Conservation (phyloP, 1,140 invertebrate genomes). For the Drosophila kurseongensis region DNA sequence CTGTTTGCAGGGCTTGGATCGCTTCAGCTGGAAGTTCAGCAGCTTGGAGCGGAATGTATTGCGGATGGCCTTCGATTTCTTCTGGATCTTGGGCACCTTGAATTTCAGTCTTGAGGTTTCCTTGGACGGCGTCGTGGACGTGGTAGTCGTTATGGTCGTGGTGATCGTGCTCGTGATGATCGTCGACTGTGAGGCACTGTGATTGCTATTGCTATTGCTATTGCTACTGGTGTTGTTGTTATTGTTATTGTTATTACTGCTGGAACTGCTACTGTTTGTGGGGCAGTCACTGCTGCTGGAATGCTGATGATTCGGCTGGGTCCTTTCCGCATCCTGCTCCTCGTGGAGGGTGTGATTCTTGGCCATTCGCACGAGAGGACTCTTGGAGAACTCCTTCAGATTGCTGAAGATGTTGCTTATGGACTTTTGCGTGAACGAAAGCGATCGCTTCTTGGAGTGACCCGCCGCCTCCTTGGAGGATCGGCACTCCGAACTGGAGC, state of each 20-base stretch:
- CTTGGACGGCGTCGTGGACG: conserved; percentile 74
- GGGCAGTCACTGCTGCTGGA: conserved; percentile 41
- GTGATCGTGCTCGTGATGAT: conserved; percentile 62
- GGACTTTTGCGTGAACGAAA: conserved; percentile 81
- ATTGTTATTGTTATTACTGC: conserved; percentile 37
- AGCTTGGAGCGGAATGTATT: conserved; percentile 81
- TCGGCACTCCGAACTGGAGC: conserved; percentile 73
- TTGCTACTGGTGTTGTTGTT: conserved; percentile 41
- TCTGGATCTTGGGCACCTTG: conserved; percentile 83
- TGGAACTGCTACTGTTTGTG: conserved; percentile 35
- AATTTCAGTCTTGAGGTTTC: conserved; percentile 80
- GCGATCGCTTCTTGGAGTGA: conserved; percentile 69
- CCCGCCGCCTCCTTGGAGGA: conserved; percentile 42
- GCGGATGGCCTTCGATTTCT: conserved; percentile 82
- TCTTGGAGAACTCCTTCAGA: conserved; percentile 80
- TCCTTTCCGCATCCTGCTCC: conserved; percentile 31
- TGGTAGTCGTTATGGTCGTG: conserved; percentile 52
- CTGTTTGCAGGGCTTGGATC: conserved; percentile 72
- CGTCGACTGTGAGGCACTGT: conserved; percentile 48
- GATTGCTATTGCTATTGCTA: conserved; percentile 51
- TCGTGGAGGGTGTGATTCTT: conserved; percentile 38
- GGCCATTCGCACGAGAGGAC: conserved; percentile 62
- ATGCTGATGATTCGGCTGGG: conserved; percentile 11
- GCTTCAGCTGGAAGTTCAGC: conserved; percentile 73
- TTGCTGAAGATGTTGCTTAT: conserved; percentile 76